Evolutionary conservation across 2,888 invertebrate genomes (phyloP).

Genomic region (Plagiodera versicolora): DNA sequence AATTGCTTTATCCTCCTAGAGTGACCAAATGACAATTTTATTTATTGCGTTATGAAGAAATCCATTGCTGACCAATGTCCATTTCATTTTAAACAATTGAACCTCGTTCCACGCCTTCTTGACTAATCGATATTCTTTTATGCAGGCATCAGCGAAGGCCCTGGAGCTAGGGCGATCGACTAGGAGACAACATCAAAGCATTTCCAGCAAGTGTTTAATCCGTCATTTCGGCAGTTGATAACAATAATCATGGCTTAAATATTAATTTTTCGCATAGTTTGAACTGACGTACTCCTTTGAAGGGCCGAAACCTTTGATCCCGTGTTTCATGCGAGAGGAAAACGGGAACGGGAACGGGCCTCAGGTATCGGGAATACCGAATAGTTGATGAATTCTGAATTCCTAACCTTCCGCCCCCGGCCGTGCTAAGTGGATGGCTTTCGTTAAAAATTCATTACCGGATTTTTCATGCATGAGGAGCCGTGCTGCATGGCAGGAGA

Average conservation of each 20-base stretch:
- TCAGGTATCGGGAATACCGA: slow-evolving; percentile 48
- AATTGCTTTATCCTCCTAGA: too few species aligned
- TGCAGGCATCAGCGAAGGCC: slow-evolving; percentile 15
- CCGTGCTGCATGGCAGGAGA: background rate
- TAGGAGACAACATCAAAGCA: slow-evolving; percentile 38
- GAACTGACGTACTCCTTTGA: slow-evolving; percentile 45
- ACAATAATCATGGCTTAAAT: slow-evolving; percentile 51
- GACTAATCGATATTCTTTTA: slow-evolving; percentile 35
- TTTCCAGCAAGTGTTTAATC: slow-evolving; percentile 41
- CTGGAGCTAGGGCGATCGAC: slow-evolving; percentile 9
- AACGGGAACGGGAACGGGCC: slow-evolving; percentile 27
- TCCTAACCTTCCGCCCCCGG: slow-evolving; percentile 34
- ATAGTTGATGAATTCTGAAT: slow-evolving; percentile 53
- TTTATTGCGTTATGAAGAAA: too few species aligned
- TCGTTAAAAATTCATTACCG: slow-evolving; percentile 26
- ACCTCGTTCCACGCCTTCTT: slow-evolving; percentile 12
- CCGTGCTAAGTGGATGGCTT: slow-evolving; percentile 28
- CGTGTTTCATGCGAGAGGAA: slow-evolving; percentile 27
- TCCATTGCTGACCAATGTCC: too few species aligned
- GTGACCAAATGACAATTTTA: too few species aligned
- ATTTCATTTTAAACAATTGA: too few species aligned
- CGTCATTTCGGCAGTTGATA: slow-evolving; percentile 47
- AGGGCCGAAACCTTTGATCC: slow-evolving; percentile 36
- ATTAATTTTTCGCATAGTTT: slow-evolving; percentile 56
- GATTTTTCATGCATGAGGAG: slow-evolving; percentile 22